Conservation (phyloP, 2,113 vertebrate species). For the Vireo altiloquus region DNA sequence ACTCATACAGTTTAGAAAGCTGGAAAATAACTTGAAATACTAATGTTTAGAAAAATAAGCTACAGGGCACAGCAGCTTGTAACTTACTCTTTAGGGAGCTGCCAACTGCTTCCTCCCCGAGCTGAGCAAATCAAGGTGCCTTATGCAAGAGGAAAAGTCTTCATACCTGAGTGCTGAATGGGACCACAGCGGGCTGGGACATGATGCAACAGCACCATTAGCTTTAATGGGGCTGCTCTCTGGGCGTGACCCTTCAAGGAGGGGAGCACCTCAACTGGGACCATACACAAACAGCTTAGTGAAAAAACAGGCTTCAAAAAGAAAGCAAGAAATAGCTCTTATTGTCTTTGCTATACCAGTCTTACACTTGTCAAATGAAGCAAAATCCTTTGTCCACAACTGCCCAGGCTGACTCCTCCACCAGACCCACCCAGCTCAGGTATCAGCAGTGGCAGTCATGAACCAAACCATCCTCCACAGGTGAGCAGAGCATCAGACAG, state of each 20-base stretch:
- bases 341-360: neutral
- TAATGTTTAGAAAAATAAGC: neutral
- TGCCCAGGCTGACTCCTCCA: neutral
- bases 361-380: neutral
- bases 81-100: neutral
- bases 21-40: neutral
- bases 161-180: slow-evolving; percentile 33
- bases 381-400: neutral
- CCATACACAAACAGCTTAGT: neutral
- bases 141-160: slow-evolving; percentile 44
- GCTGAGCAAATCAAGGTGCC: neutral
- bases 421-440: neutral
- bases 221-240: neutral
- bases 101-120: neutral
- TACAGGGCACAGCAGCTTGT: neutral
- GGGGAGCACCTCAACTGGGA: neutral
- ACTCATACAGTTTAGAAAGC: neutral
- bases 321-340: neutral
- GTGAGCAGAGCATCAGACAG: neutral
- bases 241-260: slow-evolving; percentile 14
- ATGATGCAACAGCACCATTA: slow-evolving; percentile 15
- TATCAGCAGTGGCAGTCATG: neutral
- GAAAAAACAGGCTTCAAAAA: neutral
- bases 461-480: neutral
- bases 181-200: neutral